These are phyloP conservation scores for Eleginops maclovinus DNA, from an alignment of 2,113 vertebrate genomes.

Conservation along the genomic window DNA sequence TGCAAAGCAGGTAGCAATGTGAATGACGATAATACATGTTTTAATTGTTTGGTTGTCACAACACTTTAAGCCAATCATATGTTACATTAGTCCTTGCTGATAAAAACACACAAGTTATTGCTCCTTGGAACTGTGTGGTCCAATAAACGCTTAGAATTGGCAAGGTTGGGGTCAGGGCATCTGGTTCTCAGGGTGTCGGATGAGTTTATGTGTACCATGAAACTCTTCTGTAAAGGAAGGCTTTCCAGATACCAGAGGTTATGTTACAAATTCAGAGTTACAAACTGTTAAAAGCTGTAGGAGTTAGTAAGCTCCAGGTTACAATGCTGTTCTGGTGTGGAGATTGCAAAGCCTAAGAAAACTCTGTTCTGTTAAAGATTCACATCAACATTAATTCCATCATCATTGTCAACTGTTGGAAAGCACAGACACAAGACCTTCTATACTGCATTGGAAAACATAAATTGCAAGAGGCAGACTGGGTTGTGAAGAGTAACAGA, in stretches of 20 bases:
- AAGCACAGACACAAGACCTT: slow-evolving; percentile 11
- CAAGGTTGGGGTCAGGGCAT: neutral
- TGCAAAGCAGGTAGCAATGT: slow-evolving; percentile 18
- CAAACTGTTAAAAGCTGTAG: slow-evolving; percentile 29
- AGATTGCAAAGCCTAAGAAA: slow-evolving; percentile 27
- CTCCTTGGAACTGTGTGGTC: neutral
- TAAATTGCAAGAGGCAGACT: slow-evolving; percentile 33
- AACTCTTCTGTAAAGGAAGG: slow-evolving; percentile 12
- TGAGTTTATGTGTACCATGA: slow-evolving; percentile 30
- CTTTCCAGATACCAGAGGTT: slow-evolving; percentile 38
- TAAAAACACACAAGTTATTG: too few relatives aligned
- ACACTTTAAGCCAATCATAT: neutral
- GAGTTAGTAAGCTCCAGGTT: slow-evolving; percentile 27
- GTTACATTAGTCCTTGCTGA: neutral
- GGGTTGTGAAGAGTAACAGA: slow-evolving; percentile 15
- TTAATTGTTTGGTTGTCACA: neutral
- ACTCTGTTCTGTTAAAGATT: slow-evolving; percentile 25
- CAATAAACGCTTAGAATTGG: neutral
- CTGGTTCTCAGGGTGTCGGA: neutral
- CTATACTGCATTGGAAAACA: slow-evolving; percentile 29
- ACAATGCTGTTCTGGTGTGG: slow-evolving; percentile 27
- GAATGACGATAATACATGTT: slow-evolving; percentile 11
- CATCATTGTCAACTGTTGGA: neutral
- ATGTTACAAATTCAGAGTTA: slow-evolving; percentile 23
- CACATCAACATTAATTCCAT: slow-evolving; percentile 28